phyloP scores from a whole-genome alignment of 1,140 invertebrate species.

The Dufourea novaeangliae region DNA sequence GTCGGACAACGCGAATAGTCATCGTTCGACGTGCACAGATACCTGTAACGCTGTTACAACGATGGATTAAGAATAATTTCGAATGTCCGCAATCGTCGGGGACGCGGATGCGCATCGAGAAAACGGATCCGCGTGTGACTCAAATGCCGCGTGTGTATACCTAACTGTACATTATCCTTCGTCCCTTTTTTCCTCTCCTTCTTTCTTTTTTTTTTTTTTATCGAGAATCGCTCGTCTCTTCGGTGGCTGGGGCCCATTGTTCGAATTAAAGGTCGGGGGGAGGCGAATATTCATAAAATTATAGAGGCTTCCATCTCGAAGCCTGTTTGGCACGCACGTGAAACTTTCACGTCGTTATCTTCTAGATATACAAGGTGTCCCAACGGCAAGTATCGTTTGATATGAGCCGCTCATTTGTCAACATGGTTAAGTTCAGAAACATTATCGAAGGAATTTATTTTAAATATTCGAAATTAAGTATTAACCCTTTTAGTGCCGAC shows the following conservation, averaged over 20 bases:
- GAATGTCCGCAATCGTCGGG: constrained; percentile 22
- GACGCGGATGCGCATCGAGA: constrained; percentile 12
- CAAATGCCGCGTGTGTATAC: constrained; percentile 8
- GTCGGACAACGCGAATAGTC: constrained; percentile 32
- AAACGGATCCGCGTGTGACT: constrained; percentile 34
- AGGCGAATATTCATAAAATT: constrained; percentile 46
- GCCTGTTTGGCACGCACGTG: not conserved
- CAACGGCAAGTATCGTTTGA: no score
- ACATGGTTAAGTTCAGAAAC: no score
- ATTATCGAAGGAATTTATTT: no score
- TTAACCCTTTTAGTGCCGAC: no score
- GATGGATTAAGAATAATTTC: constrained; percentile 56
- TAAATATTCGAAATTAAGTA: no score
- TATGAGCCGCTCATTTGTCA: no score
- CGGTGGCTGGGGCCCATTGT: constrained; percentile 23
- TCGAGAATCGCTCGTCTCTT: not conserved
- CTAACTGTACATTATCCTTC: constrained; percentile 57
- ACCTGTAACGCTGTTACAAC: constrained; percentile 51
- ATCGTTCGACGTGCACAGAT: constrained; percentile 22
- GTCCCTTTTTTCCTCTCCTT: constrained; percentile 23
- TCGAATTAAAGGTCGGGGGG: constrained; percentile 57
- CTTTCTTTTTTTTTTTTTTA: not conserved
- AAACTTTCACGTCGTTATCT: constrained; percentile 61
- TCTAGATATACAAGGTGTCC: not conserved
- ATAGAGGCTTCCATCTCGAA: constrained; percentile 14